Evolutionary conservation across 2,113 vertebrate species (phyloP), one percentile per base, ranked within the genome.

Genomic region (Penelope pileata): DNA sequence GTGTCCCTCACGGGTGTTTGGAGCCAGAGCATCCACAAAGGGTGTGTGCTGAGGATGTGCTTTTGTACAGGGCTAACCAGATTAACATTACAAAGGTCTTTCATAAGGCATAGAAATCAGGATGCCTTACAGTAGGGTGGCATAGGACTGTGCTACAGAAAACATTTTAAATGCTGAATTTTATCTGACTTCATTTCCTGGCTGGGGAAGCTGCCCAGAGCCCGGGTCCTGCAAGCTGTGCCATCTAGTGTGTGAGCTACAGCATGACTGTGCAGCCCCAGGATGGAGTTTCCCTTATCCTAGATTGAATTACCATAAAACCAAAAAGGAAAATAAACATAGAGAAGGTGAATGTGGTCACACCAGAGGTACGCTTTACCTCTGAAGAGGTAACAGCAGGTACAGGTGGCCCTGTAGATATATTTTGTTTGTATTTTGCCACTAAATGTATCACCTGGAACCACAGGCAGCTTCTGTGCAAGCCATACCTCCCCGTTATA

Each of bases 41-140:
- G 29, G 7, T 27, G 9, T 22, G 13, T 24, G 18, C 18, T 51
- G 42, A 79, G 43, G 50, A 68, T 48, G 19, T 0, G 0, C 5
- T 14, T 2, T 60, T 47, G 5, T 11, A 73, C 23, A 26, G 17
- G 6, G 48, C 8, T 56, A n/a, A 40, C 45, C 17, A 43, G 10
- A 66, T 30, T 4, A 67, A 50, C 10, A 30, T 38, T 45, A n/a
- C 10, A 50, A 68, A 80, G 85, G 27, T 30, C 45, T 43, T 86
- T 69, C 54, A 47, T 21, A 56, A 76, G 9, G 42, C 60, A 78
- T 40, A 26, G 81, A 78, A 67, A 48, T 16, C 36, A 66, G 45
- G 34, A 54, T 76, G 60, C 34, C 16, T 58, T 2, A 0, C 13
- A 75, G 54, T n/a, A 91, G 32, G 7, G 42, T 42, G 42, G 50